These are phyloP conservation scores for Ditylenchus dipsaci DNA, from an alignment of 1,140 invertebrate species.

Conservation along the genomic window DNA sequence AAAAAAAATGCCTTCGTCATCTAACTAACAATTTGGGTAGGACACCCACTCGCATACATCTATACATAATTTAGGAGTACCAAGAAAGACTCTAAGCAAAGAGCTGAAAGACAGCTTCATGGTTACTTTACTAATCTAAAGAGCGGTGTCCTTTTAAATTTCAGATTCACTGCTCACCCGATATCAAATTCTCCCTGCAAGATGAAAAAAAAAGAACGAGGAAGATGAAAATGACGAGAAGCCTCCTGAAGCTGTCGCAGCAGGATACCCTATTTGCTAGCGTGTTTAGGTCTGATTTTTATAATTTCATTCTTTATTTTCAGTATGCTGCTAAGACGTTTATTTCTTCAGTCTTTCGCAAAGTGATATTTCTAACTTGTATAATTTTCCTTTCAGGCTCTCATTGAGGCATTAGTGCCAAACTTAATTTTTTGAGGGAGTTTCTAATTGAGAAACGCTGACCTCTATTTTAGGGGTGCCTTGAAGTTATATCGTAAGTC, in stretches of 20 bases:
- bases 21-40: too few relatives aligned
- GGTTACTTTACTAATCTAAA: slow-evolving; percentile 7
- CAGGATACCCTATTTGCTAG: too few relatives aligned
- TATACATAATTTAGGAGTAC: too few relatives aligned
- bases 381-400: not conserved
- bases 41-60: too few relatives aligned
- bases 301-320: slow-evolving; percentile 1
- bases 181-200: slow-evolving; percentile 34
- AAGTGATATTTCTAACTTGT: not conserved
- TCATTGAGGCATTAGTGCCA: slow-evolving; percentile 28
- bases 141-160: too few relatives aligned
- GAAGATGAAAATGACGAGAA: slow-evolving; percentile 37
- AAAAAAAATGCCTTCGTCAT: too few relatives aligned
- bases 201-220: slow-evolving; percentile 34
- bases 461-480: not conserved
- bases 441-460: slow-evolving; percentile 26
- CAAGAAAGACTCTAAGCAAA: too few relatives aligned
- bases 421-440: slow-evolving; percentile 18
- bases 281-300: too few relatives aligned
- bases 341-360: slow-evolving; percentile 26
- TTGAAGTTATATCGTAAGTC: slow-evolving; percentile 9
- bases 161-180: slow-evolving; percentile 26
- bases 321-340: slow-evolving; percentile 32
- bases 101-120: slow-evolving; percentile 33
- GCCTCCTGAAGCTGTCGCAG: slow-evolving; percentile 36